Conservation (phyloP, 2,113 vertebrate species). For the Electrona antarctica region DNA sequence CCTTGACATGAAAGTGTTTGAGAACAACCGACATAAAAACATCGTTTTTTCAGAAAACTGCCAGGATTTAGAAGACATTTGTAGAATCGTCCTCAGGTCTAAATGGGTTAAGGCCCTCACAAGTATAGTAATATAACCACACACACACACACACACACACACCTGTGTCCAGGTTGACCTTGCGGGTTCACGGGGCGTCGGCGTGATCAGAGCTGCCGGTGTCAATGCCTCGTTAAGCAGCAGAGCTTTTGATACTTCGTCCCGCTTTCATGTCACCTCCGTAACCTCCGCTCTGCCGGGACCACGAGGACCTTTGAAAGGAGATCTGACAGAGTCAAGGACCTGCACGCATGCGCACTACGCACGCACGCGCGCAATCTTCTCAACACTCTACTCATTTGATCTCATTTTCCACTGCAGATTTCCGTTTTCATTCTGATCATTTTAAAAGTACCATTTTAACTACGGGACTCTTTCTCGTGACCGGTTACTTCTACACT, state of each 20-base stretch:
- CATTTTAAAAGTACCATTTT: too few species aligned
- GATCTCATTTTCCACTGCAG: too few species aligned
- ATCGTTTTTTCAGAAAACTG: too few species aligned
- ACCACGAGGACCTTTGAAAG: constrained; percentile 80
- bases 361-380: neutral
- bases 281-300: neutral
- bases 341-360: neutral
- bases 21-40: too few species aligned
- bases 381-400: too few species aligned
- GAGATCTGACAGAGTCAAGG: constrained; percentile 62
- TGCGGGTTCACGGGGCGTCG: neutral
- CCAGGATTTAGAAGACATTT: too few species aligned
- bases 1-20: too few species aligned
- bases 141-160: constrained; percentile 8
- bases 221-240: neutral
- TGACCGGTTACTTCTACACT: too few species aligned
- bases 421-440: too few species aligned
- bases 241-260: constrained; percentile 24
- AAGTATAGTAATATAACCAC: neutral
- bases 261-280: neutral
- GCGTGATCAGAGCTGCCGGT: neutral
- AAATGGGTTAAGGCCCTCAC: too few species aligned
- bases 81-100: too few species aligned
- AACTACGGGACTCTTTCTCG: too few species aligned
- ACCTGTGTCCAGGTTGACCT: neutral